Conservation (phyloP, 2,797 vertebrate genomes). For the Myotis findleyi region DNA sequence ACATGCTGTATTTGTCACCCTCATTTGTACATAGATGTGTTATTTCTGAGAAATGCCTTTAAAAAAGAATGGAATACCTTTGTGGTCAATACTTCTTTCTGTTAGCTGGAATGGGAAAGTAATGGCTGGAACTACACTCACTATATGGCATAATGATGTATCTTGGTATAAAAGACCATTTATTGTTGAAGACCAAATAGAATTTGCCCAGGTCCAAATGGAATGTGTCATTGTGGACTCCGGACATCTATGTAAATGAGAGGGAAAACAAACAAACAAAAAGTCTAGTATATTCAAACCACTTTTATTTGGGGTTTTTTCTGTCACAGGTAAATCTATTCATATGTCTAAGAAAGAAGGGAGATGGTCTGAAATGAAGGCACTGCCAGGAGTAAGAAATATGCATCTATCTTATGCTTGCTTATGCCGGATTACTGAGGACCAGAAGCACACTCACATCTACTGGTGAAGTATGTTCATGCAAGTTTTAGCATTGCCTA, state of each 20-base stretch:
- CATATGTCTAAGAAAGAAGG: neutral
- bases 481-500: neutral
- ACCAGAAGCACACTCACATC: neutral
- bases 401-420: neutral
- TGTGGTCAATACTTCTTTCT: neutral
- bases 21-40: neutral
- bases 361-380: neutral
- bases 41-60: neutral
- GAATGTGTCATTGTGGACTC: neutral
- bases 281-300: neutral
- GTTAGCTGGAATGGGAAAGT: neutral
- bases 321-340: neutral
- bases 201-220: neutral
- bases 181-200: neutral
- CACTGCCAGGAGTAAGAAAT: neutral
- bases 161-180: neutral
- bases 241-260: neutral
- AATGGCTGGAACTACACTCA: neutral
- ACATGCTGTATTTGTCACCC: neutral
- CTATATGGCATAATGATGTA: neutral
- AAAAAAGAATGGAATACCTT: neutral
- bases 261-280: neutral
- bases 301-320: neutral
- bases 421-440: neutral
- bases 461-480: neutral